These are phyloP conservation scores for Epinephelus fuscoguttatus DNA, from an alignment of 2,113 vertebrate genomes.

Conservation along the genomic window DNA sequence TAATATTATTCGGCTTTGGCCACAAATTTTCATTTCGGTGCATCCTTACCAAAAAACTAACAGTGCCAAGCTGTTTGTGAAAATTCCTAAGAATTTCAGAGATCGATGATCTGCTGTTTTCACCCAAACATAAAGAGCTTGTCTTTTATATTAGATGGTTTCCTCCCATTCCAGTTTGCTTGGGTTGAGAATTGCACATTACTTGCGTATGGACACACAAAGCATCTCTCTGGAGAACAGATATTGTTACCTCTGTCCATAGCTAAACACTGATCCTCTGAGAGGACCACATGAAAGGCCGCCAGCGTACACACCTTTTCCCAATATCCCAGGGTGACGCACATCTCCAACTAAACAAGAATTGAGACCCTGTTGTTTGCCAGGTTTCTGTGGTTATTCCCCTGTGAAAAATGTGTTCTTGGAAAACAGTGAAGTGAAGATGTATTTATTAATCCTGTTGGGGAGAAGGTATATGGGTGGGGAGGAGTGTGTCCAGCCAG, in stretches of 20 bases:
- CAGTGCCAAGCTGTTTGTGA: background rate
- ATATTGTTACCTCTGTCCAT: slow-evolving; percentile 15
- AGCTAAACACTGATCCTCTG: slow-evolving; percentile 20
- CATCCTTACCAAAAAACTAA: no score
- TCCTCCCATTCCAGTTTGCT: background rate
- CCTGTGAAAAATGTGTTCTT: background rate
- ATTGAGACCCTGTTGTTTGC: background rate
- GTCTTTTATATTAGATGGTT: background rate
- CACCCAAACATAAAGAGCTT: background rate
- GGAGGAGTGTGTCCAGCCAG: slow-evolving; percentile 1
- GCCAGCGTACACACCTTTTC: slow-evolving; percentile 28
- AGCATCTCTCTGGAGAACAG: background rate
- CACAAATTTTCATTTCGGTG: no score
- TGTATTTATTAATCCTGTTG: slow-evolving; percentile 7
- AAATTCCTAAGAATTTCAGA: background rate
- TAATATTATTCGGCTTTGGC: no score
- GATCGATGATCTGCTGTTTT: background rate
- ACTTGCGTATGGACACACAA: slow-evolving; percentile 1
- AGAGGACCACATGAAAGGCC: slow-evolving; percentile 5
- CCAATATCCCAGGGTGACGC: slow-evolving; percentile 20
- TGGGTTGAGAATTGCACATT: background rate
- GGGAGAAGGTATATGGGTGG: slow-evolving; percentile 43
- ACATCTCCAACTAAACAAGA: slow-evolving; percentile 15
- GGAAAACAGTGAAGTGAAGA: background rate
- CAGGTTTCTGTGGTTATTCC: background rate